Evolutionary conservation across 2,888 invertebrate genomes (phyloP), one percentile per base, ranked within the genome.

Genomic region (Hydroisotoma schaefferi): DNA sequence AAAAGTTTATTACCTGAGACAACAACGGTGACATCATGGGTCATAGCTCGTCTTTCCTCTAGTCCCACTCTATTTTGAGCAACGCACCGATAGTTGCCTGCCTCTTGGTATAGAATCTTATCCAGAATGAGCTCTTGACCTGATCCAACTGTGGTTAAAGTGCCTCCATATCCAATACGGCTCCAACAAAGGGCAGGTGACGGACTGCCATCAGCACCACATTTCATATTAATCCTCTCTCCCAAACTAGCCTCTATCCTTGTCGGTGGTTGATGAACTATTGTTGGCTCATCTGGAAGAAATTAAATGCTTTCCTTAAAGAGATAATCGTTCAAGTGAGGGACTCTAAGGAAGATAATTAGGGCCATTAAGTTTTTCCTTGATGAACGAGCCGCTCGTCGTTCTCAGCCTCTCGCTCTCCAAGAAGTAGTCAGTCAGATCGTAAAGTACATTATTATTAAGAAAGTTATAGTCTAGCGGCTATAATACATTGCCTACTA

Each of bases 151-250:
- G 82, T 78, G 26, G 83, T 83, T 29, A 83, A 77, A n/a, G 72
- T 67, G 4, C 76, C 76, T 22, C 75, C 75, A 38, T 74, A 71
- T 4, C 75, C 83, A 28, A 81, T 77, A 52, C 80, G 75, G 20
- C 83, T 82, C 85, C 85, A 85, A 74, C 85, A 85, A 33, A 73
- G 70, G 5, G 73, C 72, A n/a, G 74, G 74, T 27, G 71, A 73
- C 49, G 67, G 67, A 47, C 51, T 55, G 15, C 69, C 74, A 84
- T 67, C 67, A 78, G 87, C 85, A 56, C 88, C 87, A 76, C 92
- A 93, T 74, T 90, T 88, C 44, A 92, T 80, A 68, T 90, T 90
- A 38, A 91, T 89, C 51, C 88, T 89, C 6, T 91, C 91, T 5
- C 92, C 92, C 23, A 92, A 81, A 56, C 88, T 87, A 43, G 91